Base-by-base conservation (phyloP, 2,888 invertebrate species). In the Eilema caniola region DNA sequence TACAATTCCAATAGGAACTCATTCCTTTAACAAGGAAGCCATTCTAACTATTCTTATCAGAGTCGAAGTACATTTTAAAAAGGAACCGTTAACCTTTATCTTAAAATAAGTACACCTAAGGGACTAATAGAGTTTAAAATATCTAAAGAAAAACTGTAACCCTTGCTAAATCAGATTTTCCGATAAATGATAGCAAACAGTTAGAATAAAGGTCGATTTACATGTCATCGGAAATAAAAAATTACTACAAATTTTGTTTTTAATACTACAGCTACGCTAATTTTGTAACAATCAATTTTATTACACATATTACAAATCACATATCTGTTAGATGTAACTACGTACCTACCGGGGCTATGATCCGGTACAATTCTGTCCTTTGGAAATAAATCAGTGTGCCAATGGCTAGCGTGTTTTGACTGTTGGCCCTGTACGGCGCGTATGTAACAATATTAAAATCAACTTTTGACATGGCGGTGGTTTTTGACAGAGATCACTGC, bases 71-170 rank as follows among this genome's bases (percentile, higher is more conserved):
- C 47, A 20, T 73, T 79, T 79, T 78, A 80, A 75, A 78, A 81
- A 63, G 69, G 74, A 72, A 67, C 75, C 62, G 70, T 80, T 77
- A 81, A 77, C 75, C 78, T 81, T 88, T 93, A 92, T 92, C 91
- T 76, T 75, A 75, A 81, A 80, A 76, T 79, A 89, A 95, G 87
- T 89, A 79, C 86, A 79, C 89, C 88, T 87, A 66, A 70, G 94
- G 93, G 95, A 91, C 88, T 89, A 94, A 94, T 94, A 93, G 89
- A 85, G 88, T 92, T 93, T 87, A 88, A 90, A 82, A 90, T 90
- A 89, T 78, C 91, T 91, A 93, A 93, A 92, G 90, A 90, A 92
- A 90, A 86, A 79, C 81, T 76, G 73, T 87, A 86, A 85, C 90
- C 91, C 88, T 86, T 90, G 88, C 74, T 81, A 85, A 89, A 87